Percentiles rank a stretch among this genome's conserved stretches.
Conservation (phyloP, 2,797 vertebrate species). For the Mormyrus proboscirostris region DNA sequence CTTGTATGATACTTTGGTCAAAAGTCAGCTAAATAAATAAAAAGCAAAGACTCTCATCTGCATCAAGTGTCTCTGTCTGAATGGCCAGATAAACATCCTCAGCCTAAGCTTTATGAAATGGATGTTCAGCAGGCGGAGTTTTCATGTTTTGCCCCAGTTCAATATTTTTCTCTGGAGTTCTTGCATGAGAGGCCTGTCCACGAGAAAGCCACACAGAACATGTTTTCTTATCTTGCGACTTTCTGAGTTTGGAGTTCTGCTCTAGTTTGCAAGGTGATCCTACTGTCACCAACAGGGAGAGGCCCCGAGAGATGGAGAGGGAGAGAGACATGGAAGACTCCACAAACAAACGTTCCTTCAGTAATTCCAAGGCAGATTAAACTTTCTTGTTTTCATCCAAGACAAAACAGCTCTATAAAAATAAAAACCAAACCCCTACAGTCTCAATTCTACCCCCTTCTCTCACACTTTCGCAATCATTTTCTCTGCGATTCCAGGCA, state of each 20-base stretch:
- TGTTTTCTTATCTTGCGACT: background rate
- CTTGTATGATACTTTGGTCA: background rate
- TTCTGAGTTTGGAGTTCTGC: background rate
- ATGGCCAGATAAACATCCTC: background rate
- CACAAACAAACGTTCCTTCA: constrained; percentile 6
- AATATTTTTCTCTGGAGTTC: background rate
- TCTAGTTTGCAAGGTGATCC: background rate
- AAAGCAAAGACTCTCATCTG: background rate
- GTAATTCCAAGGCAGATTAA: constrained; percentile 19
- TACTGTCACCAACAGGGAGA: background rate
- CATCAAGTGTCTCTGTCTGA: background rate
- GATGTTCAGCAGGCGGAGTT: background rate
- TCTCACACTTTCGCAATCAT: constrained; percentile 20
- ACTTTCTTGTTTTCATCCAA: constrained; percentile 14
- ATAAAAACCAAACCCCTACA: background rate
- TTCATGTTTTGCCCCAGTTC: background rate
- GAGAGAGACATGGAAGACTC: background rate
- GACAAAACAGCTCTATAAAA: constrained; percentile 7
- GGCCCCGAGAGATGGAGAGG: background rate
- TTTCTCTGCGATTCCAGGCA: constrained; percentile 19
- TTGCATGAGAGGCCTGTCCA: background rate
- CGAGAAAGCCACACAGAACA: background rate
- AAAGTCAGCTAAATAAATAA: background rate
- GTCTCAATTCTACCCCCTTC: constrained; percentile 20
- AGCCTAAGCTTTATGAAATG: background rate